These are phyloP conservation scores for Pristionchus exspectatus DNA, from an alignment of 2,888 invertebrate species.

Conservation along the genomic window DNA sequence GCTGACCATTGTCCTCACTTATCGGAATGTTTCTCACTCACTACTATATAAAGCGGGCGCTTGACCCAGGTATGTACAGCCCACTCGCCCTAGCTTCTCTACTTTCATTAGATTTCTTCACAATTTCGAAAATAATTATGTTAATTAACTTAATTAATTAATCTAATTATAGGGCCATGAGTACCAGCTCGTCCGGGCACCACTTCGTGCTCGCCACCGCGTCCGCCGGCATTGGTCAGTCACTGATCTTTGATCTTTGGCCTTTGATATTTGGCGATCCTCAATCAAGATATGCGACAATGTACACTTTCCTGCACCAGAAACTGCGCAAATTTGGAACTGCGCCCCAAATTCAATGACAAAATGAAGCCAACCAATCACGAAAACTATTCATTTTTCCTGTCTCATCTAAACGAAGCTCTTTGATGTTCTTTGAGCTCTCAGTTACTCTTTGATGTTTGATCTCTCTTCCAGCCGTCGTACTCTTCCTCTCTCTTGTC, in stretches of 20 bases:
- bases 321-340: no score
- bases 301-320: no score
- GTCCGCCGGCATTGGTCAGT: neutral
- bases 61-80: neutral
- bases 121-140: neutral
- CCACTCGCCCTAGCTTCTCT: neutral
- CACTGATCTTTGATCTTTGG: neutral
- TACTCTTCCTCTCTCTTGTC: conserved; percentile 15
- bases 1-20: neutral
- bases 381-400: no score
- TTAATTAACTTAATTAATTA: neutral
- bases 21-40: neutral
- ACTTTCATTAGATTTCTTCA: neutral
- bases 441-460: no score
- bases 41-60: neutral
- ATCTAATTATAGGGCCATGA: neutral
- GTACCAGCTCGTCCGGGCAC: conserved; percentile 38
- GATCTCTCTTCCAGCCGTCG: neutral
- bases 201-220: conserved; percentile 18
- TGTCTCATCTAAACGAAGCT: no score
- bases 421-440: no score
- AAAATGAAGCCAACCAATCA: no score
- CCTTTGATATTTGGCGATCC: neutral
- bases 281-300: no score
- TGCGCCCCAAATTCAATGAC: no score